Evolutionary conservation across 2,113 vertebrate species (phyloP), one percentile per base, ranked within the genome.

Genomic region (Lycocorax pyrrhopterus): DNA sequence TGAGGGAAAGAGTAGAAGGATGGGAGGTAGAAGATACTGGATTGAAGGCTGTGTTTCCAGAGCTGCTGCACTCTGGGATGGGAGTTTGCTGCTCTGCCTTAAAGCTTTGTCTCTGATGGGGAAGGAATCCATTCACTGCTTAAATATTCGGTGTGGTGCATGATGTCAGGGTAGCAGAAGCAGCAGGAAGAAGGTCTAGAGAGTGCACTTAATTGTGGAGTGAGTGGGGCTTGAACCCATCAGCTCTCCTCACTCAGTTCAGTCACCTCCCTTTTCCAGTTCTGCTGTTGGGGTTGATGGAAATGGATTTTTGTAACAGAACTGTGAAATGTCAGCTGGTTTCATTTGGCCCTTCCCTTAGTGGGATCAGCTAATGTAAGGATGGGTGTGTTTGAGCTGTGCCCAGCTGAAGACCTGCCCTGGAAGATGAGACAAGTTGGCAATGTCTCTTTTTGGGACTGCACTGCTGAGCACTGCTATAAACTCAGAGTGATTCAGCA

Each of bases 401-500:
- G 58, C 49, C 56, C 0, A 5, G 32, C 59, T 73, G 29, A 20
- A 13, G 18, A 43, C 25, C 84, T 74, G 79, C 44, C 17, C 30
- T 87, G 87, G 29, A 46, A 35, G 55, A 49, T 33, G 53, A 51
- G 63, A 10, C 4, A 8, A n/a, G 66, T 6, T 87, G 91, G 49
- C 2, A 2, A 7, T 4, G 4, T 64, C 47, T 78, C 1, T 2
- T 46, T 53, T 18, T 2, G 5, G 77, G 67, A 16, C 66, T 43
- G 81, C 74, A 8, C 63, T 63, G 63, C 94, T 53, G 71, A 73
- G 81, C 22, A 1, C 39, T 60, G 83, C 68, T 74, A 0, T 53
- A 12, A 69, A 23, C 32, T 12, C 11, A 8, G 69, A 23, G 72
- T 93, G 94, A 92, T 90, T 93, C 94, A 96, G 85, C 92, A 96